Base-by-base conservation (phyloP, 2,888 invertebrate genomes). In the Aphrophora alni region DNA sequence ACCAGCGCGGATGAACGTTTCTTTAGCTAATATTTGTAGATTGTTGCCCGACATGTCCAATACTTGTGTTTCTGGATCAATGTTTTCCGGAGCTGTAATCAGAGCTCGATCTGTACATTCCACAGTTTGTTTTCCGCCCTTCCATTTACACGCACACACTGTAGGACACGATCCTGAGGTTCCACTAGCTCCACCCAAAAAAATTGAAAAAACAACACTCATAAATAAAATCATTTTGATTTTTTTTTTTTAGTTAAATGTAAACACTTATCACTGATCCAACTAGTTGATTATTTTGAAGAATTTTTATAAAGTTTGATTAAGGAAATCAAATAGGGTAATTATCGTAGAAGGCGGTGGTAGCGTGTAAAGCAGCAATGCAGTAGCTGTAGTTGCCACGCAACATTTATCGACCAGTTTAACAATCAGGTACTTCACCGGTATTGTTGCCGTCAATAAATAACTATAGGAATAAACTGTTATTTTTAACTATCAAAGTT, bases 141-240 rank as follows among this genome's bases (percentile, higher is more conserved):
- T 97, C 97, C 97, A 97, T 89, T 97, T 97, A 90, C 97, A 97
- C 86, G 92, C 92, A 89, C 97, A 97, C 85, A 93, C 93, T 70
- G 91, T 91, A 81, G 95, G 95, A 86, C 95, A 95, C 84, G 83
- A 80, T 68, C 80, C 84, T n/a, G n/a, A n/a, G 10, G 82, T 78
- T 17, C 38, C 71, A 27, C 26, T 38, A 10, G 80, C 80, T 8
- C 81, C 74, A 17, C 77, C 78, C 25, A 83, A 12, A 44, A 78
- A 75, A n/a, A 76, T 80, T 38, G 69, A 51, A 17, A 78, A 44
- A 8, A 77, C 51, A 27, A 44, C 69, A n/a, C 70, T 7, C 17
- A 69, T n/a, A n/a, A n/a, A n/a, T 33, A 33, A 33, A 33, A 33
- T 33, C 33, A 33, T 33, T 33, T 33, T 33, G 33, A 5, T 33